phyloP scores from a whole-genome alignment of 2,888 invertebrate species.

The Timema podura region DNA sequence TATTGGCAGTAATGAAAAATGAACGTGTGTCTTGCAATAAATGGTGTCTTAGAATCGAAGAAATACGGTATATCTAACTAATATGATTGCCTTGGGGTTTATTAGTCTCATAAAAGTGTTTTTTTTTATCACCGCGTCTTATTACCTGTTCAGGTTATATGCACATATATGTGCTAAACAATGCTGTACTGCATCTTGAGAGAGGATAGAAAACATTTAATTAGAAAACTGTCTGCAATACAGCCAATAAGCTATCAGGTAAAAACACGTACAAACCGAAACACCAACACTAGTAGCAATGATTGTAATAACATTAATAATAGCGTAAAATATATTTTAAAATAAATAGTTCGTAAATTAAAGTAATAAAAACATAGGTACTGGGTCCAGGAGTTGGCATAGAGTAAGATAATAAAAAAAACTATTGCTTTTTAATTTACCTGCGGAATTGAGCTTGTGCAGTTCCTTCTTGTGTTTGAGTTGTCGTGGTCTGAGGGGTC shows the following conservation, averaged over 20 bases:
- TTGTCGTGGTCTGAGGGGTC: slow-evolving; percentile 33
- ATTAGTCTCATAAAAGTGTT: too few species aligned
- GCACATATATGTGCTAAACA: too few species aligned
- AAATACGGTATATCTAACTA: too few species aligned
- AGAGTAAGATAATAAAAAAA: not conserved
- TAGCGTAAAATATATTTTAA: not conserved
- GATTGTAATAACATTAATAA: not conserved
- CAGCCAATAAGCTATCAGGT: not conserved
- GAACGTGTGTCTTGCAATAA: too few species aligned
- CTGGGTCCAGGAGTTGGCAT: not conserved
- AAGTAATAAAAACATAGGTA: not conserved
- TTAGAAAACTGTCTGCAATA: too few species aligned
- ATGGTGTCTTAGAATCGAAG: too few species aligned
- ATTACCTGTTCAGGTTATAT: too few species aligned
- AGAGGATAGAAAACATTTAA: too few species aligned
- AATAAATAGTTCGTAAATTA: not conserved
- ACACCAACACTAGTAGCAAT: not conserved
- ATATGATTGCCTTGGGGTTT: too few species aligned
- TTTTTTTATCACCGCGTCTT: too few species aligned
- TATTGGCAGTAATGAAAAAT: too few species aligned
- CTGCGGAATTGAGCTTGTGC: slow-evolving; percentile 38
- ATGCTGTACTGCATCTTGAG: too few species aligned
- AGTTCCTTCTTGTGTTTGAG: slow-evolving; percentile 39
- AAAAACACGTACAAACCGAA: not conserved
- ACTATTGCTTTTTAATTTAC: slow-evolving; percentile 27